Conservation (phyloP, 2,888 invertebrate genomes). For the Adelphocoris suturalis region DNA sequence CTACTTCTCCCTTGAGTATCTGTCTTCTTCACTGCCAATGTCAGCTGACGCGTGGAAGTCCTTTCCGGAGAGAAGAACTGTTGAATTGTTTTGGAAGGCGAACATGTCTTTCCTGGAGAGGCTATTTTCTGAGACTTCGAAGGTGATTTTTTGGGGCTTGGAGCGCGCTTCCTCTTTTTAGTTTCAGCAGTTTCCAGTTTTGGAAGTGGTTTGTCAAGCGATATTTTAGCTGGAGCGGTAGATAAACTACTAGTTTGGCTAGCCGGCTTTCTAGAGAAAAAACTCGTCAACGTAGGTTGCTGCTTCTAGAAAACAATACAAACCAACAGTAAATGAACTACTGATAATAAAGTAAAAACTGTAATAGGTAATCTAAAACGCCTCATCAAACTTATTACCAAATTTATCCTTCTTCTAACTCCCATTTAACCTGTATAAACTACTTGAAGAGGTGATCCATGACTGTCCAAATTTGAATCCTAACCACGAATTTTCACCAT, state of each 20-base stretch:
- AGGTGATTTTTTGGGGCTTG: conserved; percentile 59
- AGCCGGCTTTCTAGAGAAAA: conserved; percentile 24
- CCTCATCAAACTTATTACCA: too few species aligned
- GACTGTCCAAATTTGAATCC: too few species aligned
- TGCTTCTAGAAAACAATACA: neutral
- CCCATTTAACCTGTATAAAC: too few species aligned
- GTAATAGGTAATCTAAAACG: too few species aligned
- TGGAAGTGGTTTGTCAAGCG: neutral
- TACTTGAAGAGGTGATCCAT: too few species aligned
- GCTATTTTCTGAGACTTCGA: neutral
- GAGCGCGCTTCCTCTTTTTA: conserved; percentile 46
- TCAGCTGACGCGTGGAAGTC: neutral
- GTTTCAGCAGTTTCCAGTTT: neutral
- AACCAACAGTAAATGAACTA: too few species aligned
- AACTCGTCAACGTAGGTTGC: conserved; percentile 51
- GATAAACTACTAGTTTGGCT: neutral
- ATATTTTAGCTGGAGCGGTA: neutral
- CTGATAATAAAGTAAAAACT: too few species aligned
- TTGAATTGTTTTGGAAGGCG: conserved; percentile 41
- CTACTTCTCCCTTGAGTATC: neutral
- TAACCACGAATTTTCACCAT: too few species aligned
- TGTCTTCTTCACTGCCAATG: neutral
- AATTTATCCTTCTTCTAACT: too few species aligned
- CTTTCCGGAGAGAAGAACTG: conserved; percentile 29
- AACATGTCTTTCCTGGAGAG: neutral